Conservation (phyloP, 2,797 vertebrate genomes). For the Cichlasoma orientale region DNA sequence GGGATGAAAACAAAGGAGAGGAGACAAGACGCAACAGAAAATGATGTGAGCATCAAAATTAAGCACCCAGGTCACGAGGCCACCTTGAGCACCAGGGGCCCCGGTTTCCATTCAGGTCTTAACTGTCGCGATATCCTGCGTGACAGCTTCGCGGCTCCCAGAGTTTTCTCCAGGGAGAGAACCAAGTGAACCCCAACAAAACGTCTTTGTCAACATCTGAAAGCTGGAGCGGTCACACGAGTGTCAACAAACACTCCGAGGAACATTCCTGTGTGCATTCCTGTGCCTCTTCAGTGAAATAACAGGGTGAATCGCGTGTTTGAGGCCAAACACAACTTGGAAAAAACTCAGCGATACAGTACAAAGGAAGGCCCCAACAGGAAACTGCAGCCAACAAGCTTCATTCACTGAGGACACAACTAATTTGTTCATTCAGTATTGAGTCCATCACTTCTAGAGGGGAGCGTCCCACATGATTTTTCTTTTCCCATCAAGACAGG, state of each 20-base stretch:
- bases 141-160: conserved; percentile 68
- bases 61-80: conserved; percentile 76
- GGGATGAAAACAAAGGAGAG: conserved; percentile 38
- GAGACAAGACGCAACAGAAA: conserved; percentile 63
- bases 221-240: conserved; percentile 59
- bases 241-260: conserved; percentile 76
- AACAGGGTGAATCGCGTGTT: conserved; percentile 54
- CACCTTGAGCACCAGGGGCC: conserved; percentile 60
- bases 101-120: conserved; percentile 64
- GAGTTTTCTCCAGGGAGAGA: conserved; percentile 65
- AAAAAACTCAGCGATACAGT: conserved; percentile 29
- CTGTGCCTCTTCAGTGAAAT: conserved; percentile 65
- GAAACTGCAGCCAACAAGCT: conserved; percentile 41
- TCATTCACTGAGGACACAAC: conserved; percentile 46
- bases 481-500: conserved; percentile 14
- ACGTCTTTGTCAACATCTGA: conserved; percentile 79
- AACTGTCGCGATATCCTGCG: conserved; percentile 61
- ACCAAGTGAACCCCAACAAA: conserved; percentile 80
- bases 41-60: conserved; percentile 75
- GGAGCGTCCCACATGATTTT: conserved; percentile 40
- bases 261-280: conserved; percentile 78
- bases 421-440: conserved; percentile 63
- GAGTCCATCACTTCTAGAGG: conserved; percentile 7
- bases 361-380: conserved; percentile 41
- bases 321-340: conserved; percentile 41